Base-by-base conservation (phyloP, 2,888 invertebrate genomes). In the Unio delphinus region DNA sequence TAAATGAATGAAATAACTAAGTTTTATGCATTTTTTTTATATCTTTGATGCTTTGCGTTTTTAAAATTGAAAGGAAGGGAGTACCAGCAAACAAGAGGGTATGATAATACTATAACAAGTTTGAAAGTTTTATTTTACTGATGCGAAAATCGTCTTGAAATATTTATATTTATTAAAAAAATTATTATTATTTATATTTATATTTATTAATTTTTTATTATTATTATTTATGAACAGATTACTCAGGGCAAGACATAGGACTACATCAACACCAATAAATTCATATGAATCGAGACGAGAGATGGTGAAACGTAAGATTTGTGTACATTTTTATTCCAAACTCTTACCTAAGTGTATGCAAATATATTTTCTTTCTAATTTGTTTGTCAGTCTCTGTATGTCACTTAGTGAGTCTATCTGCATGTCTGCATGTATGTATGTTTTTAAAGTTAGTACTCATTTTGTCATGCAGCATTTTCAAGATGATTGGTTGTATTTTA, bases 191-290 rank as follows among this genome's bases (percentile, higher is more conserved):
- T 23, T 23, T n/a, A 2, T n/a, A 18, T 26, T 57, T 26, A 26
- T 54, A 28, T 28, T 55, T 54, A 26, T 55, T 61, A 11, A 23
- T 23, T 17, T 57, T 45, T n/a, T 54, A 45, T 64, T 64, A 23
- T 60, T 55, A 23, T 54, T 57, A 7, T 45, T 45, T 45, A 61
- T 59, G 65, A 74, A 15, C 70, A 85, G 85, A 55, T 70, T 86
- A 34, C 70, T 86, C 5, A 72, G 86, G 28, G 85, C 84, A 2
- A 72, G 82, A 65, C 80, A 85, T 55, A 75, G 82, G 57, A 76
- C 74, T 17, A 78, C 73, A 17, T 81, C 86, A 1, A 78, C 81
- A 7, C 80, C 82, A 17, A 75, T 81, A 3, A 83, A 83, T 59
- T 73, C 81, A 0, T 82, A 83, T 62, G 81, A 83, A 59, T 62